Evolutionary conservation across 2,888 invertebrate species (phyloP), one percentile per base, ranked within the genome.

Genomic region (Aricia artaxerxes): DNA sequence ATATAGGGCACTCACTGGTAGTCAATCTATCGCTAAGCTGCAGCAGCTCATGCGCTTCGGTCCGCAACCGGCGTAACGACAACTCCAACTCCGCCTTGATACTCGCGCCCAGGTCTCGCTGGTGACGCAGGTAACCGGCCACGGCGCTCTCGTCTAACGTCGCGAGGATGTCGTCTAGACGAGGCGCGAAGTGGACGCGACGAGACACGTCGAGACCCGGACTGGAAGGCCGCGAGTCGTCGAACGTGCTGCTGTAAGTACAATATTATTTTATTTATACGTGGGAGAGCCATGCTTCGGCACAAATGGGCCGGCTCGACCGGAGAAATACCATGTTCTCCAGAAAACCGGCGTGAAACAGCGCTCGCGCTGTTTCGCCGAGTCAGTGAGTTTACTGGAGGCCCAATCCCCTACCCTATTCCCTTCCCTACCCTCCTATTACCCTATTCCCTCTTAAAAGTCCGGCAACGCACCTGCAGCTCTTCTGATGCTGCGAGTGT

Each of bases 121-220:
- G 92, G n/a, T 89, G 87, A 79, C 95, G 95, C 16, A 96, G 90
- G 84, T 95, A 95, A 75, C 94, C 95, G 60, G 95, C 90, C 13
- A 96, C 90, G 40, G 95, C 94, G 13, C 95, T 95, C 85, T 95
- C 95, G 81, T 97, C 97, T 73, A 97, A 95, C 78, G 95, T 95
- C 79, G 95, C 95, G 80, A 96, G 90, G 79, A 95, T 92, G 78
- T 92, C 95, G 84, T 91, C 93, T 72, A 97, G 95, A 87, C 97
- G 96, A 0, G 97, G 97, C 24, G 97, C 96, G 85, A 97, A 96
- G 86, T 97, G 97, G 72, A 97, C 96, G 83, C 95, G 95, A 82
- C 95, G 95, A 90, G 83, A 16, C 88, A 87, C 0, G 90, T 86
- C 1, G 82, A 80, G 83, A 90, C 84, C 64, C 80, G 90, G 89